Base-by-base conservation (phyloP, 2,888 invertebrate genomes). In the Rhyacophila evoluta region DNA sequence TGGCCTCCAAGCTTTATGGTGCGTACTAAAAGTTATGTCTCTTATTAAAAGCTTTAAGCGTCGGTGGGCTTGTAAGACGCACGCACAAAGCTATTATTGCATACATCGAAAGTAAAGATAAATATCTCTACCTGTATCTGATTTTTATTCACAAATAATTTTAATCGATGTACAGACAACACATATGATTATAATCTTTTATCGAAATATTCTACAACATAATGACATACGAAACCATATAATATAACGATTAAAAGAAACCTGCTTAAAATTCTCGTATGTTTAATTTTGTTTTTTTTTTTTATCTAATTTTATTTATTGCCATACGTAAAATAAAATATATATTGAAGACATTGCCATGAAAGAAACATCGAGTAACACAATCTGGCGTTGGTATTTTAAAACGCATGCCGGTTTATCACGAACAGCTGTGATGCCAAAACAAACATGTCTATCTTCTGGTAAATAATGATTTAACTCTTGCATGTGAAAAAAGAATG, bases 401-500 rank as follows among this genome's bases (percentile, higher is more conserved):
- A 19, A 55, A 55, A 8, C 25, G 55, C 15, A 55, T 55, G 55
- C 19, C 12, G 19, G 55, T 55, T 55, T 55, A 19, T 55, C 55
- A 8, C 55, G 55, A 55, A 55, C 19, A 19, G 6, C 19, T 19
- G 19, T 19, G 55, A 10, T 19, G 55, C 55, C 55, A 55, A 55
- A 55, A 55, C 10, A 55, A 55, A 55, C 55, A 55, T 55, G 55
- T 55, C 55, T 55, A 25, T 19, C 41, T 55, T 55, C 55, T 55
- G 15, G 55, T 55, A 19, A 55, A 55, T 55, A 55, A 55, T 55
- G 55, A 55, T 55, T 55, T 55, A 55, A 25, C 55, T 55, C 55
- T 55, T 55, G 55, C 10, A 10, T 19, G 55, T 55, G 19, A 4
- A 55, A 55, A 6, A 55, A 12, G 55, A 55, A 19, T 1, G 10